Conservation (phyloP, 2,113 vertebrate genomes). For the Nothocercus nigrocapillus region DNA sequence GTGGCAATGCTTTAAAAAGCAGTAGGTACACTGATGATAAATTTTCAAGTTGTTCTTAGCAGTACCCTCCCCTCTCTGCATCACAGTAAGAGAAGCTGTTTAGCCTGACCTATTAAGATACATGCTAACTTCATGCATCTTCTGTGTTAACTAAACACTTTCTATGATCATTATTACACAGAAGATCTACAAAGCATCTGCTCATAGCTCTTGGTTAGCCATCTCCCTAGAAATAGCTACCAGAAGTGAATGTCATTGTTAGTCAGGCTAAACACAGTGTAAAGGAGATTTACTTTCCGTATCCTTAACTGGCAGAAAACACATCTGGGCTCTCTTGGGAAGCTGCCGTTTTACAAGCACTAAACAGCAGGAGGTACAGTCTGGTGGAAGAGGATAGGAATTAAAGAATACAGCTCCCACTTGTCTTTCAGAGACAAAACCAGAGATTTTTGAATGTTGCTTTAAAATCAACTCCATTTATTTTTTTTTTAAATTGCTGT, state of each 20-base stretch:
- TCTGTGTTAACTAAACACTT: neutral
- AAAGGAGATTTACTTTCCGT: neutral
- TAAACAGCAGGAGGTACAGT: neutral
- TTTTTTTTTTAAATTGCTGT: neutral
- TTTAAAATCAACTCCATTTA: fast-evolving
- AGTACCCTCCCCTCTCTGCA: neutral
- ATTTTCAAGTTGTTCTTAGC: neutral
- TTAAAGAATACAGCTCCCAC: neutral
- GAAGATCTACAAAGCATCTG: neutral
- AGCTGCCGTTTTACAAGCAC: neutral
- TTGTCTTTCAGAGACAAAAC: neutral
- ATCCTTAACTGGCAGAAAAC: neutral
- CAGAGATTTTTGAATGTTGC: neutral
- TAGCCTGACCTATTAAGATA: neutral
- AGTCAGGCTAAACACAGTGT: neutral
- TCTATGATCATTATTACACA: neutral
- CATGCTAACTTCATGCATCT: neutral
- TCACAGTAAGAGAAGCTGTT: neutral
- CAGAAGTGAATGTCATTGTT: neutral
- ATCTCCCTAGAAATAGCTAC: neutral
- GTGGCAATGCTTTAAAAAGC: neutral
- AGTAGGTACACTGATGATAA: neutral
- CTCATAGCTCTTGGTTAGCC: neutral
- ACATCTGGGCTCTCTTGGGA: neutral
- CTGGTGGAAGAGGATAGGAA: neutral